A percentile compares a stretch with the other conserved stretches of the same genome.
phyloP scores from a whole-genome alignment of 1,140 invertebrate species.

The Pseudomyrmex dendroicus region DNA sequence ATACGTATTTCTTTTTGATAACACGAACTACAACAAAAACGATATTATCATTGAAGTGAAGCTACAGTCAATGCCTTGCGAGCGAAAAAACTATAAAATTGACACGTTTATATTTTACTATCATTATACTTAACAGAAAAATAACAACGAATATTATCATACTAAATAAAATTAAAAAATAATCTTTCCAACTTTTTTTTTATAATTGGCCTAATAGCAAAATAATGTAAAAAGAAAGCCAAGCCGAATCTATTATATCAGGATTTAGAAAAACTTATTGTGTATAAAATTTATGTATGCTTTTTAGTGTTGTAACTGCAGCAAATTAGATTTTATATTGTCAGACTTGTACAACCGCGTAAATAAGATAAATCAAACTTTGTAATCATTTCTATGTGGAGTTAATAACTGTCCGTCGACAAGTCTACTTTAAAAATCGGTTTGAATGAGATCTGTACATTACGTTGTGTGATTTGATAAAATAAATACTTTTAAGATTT shows the following conservation, averaged over 20 bases:
- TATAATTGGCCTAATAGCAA: constrained; percentile 68
- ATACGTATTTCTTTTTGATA: neutral
- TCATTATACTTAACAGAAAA: constrained; percentile 19
- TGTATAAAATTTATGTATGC: constrained; percentile 49
- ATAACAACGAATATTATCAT: constrained; percentile 73
- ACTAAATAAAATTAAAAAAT: constrained; percentile 57
- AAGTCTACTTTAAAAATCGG: constrained; percentile 57
- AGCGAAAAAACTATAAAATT: constrained; percentile 40
- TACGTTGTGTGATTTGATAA: constrained; percentile 80
- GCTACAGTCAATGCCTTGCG: constrained; percentile 47
- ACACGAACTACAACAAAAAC: neutral
- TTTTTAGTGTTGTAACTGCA: constrained; percentile 63
- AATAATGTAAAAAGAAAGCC: constrained; percentile 37
- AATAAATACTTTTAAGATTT: constrained; percentile 77
- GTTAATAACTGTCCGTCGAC: constrained; percentile 51
- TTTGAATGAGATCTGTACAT: constrained; percentile 74
- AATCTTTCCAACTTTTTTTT: constrained; percentile 54
- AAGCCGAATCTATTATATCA: neutral
- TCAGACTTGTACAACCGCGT: constrained; percentile 47
- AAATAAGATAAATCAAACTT: constrained; percentile 68
- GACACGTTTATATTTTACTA: constrained; percentile 22
- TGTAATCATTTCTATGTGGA: constrained; percentile 64
- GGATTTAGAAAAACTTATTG: neutral
- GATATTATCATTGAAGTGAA: constrained; percentile 10
- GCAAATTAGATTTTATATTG: constrained; percentile 74